Base-by-base conservation (phyloP, 2,888 invertebrate genomes). In the Eurytoma californica region DNA sequence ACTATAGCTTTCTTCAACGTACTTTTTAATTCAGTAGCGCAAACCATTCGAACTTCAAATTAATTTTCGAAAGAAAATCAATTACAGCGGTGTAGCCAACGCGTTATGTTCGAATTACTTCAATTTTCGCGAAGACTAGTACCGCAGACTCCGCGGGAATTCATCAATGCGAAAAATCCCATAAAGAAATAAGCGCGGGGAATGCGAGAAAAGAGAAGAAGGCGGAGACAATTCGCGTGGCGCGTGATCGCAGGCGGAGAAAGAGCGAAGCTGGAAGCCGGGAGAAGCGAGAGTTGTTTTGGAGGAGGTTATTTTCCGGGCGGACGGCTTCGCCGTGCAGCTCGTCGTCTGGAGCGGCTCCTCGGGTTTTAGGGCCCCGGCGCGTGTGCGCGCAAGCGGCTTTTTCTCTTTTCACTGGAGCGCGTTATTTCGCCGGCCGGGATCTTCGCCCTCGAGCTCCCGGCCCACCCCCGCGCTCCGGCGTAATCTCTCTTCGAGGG, bases 261-360 rank as follows among this genome's bases (percentile, higher is more conserved):
- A 4, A 74, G 74, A 28, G 75, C 55, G 53, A 81, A 53, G 65
- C 47, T 76, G 72, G 76, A 80, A 77, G 53, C 75, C 75, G 72
- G 78, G 69, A 81, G 76, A 78, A 77, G 72, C 74, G 81, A 76
- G 82, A 83, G 85, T 86, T 88, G 86, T 87, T 88, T 88, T 85
- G 85, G 84, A 84, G 84, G 82, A 87, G 86, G 86, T 88, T 88
- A 89, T 89, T 89, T 89, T 89, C 88, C 88, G 86, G 88, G 81
- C 86, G 87, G 83, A 84, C 87, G 87, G 85, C 63, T 84, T 84
- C 84, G 82, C 82, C 84, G 83, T 80, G 24, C 24, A 79, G 30
- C 39, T 39, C 39, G 39, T 83, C 81, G 83, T 79, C 76, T 58
- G 16, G 51, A 73, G 63, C 28, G 24, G 70, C 72, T 77, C 82